Percentiles rank a stretch among this genome's conserved stretches.
These are phyloP conservation scores for Drosophila vallismaia DNA, from an alignment of 2,888 invertebrate genomes.

Conservation along the genomic window DNA sequence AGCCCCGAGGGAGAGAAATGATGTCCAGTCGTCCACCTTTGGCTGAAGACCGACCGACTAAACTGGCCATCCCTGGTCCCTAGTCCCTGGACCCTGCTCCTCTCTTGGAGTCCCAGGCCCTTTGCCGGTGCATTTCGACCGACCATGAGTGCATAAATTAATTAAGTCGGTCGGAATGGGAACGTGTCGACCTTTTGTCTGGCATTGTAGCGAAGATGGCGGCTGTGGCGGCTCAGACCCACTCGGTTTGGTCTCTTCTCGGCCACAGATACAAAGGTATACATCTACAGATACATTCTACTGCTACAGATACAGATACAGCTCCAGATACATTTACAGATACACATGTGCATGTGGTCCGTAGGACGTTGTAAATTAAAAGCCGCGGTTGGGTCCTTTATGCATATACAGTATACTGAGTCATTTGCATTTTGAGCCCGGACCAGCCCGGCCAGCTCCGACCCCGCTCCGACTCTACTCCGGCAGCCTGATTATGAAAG, in stretches of 20 bases:
- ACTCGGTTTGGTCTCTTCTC: conserved; percentile 37
- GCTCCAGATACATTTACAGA: conserved; percentile 29
- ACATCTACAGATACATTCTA: background rate
- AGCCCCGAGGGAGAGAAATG: conserved; percentile 67
- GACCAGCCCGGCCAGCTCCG: conserved; percentile 30
- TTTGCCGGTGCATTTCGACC: conserved; percentile 57
- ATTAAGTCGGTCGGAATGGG: conserved; percentile 81
- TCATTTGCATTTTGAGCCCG: conserved; percentile 81
- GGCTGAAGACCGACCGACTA: conserved; percentile 54
- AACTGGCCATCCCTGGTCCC: conserved; percentile 42
- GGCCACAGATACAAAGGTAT: conserved; percentile 31
- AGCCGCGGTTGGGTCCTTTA: conserved; percentile 77
- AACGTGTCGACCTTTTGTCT: conserved; percentile 82
- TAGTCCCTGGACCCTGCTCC: background rate
- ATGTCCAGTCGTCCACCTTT: conserved; percentile 58
- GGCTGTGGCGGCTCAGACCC: conserved; percentile 25
- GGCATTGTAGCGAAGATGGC: conserved; percentile 68
- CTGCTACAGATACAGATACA: conserved; percentile 7
- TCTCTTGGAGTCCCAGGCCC: conserved; percentile 25
- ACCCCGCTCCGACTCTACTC: conserved; percentile 4
- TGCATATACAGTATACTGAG: conserved; percentile 61
- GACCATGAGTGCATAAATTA: conserved; percentile 82
- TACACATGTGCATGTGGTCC: conserved; percentile 46
- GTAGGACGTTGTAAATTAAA: conserved; percentile 81
- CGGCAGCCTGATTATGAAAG: conserved; percentile 81